Conservation (phyloP, 2,888 invertebrate genomes). For the Punctoribates punctum region DNA sequence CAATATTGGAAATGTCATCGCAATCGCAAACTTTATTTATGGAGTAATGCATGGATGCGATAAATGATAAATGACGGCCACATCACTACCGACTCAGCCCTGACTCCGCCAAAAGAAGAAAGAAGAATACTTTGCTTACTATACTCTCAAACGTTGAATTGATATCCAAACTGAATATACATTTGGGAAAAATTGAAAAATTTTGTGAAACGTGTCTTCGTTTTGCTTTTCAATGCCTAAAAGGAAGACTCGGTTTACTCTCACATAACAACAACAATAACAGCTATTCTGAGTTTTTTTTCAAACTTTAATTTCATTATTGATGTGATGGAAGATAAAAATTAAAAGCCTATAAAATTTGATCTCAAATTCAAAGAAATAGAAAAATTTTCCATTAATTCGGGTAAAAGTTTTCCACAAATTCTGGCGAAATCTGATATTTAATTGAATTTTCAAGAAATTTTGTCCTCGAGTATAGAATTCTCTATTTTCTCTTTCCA, state of each 20-base stretch:
- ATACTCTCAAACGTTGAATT: neutral
- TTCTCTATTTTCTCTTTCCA: too few species aligned
- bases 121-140: neutral
- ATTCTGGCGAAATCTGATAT: neutral
- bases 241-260: neutral
- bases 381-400: neutral
- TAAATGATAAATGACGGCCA: constrained; percentile 26
- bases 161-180: neutral
- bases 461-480: neutral
- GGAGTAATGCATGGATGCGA: constrained; percentile 2
- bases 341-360: neutral
- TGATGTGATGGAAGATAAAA: neutral
- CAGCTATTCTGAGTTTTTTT: neutral
- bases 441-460: neutral
- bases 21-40: constrained; percentile 31
- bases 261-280: neutral
- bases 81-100: neutral
- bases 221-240: neutral
- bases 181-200: constrained; percentile 14
- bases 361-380: neutral
- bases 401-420: neutral
- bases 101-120: neutral
- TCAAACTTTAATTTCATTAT: constrained; percentile 11
- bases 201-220: neutral
- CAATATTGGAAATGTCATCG: constrained; percentile 36